Conservation (phyloP, 2,113 vertebrate species). For the Cercopithecus mona region DNA sequence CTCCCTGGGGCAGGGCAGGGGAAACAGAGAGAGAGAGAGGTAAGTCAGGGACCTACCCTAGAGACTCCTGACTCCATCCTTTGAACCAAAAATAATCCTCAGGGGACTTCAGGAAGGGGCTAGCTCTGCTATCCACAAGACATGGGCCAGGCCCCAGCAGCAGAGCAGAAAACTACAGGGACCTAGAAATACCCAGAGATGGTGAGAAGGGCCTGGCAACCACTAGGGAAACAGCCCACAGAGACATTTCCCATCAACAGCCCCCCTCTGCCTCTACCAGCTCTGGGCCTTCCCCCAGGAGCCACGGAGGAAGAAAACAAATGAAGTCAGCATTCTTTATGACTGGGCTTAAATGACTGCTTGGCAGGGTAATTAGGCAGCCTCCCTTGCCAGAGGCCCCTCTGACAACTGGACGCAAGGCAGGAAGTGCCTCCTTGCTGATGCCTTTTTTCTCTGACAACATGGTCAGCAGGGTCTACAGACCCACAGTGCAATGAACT, state of each 20-base stretch:
- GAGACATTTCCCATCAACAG: background rate
- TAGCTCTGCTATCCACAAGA: background rate
- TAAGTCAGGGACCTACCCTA: conserved; percentile 23
- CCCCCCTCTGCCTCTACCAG: background rate
- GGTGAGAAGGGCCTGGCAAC: background rate
- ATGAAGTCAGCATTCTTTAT: conserved; percentile 54
- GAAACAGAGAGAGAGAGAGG: background rate
- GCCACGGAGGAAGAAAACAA: conserved; percentile 44
- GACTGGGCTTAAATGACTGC: conserved; percentile 31
- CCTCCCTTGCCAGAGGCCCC: background rate
- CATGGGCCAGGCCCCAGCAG: background rate
- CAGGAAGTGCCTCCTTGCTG: conserved; percentile 15
- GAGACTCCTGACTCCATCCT: background rate
- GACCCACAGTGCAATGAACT: background rate
- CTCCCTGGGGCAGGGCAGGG: conserved; percentile 85
- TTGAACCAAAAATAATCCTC: background rate
- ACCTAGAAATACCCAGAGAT: background rate
- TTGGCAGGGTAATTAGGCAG: background rate
- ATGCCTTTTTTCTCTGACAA: conserved; percentile 2
- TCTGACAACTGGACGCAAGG: background rate
- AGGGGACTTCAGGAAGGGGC: background rate
- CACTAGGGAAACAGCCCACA: background rate
- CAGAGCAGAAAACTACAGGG: background rate
- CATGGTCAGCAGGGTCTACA: background rate
- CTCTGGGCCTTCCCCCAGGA: background rate